A percentile compares a stretch with the other conserved stretches of the same genome.
These are phyloP conservation scores for Unio delphinus DNA, from an alignment of 2,888 invertebrate genomes.

Conservation along the genomic window DNA sequence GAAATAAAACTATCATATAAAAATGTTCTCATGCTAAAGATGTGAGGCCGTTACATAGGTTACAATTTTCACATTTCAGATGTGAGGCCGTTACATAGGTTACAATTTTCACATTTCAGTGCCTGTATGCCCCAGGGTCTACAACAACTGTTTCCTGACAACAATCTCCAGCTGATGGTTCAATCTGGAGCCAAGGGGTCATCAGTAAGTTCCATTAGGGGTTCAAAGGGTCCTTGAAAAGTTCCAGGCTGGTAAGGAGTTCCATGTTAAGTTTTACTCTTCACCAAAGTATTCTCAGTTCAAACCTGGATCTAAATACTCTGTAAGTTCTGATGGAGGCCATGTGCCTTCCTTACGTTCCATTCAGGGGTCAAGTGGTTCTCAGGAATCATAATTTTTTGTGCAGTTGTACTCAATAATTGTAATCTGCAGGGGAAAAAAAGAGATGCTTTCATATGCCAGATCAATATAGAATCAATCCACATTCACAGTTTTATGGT, in stretches of 20 bases:
- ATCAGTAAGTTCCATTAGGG: slow-evolving; percentile 75
- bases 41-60: not conserved
- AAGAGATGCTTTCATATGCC: too few relatives aligned
- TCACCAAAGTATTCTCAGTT: slow-evolving; percentile 96
- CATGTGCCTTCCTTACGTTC: not conserved
- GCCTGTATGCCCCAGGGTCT: slow-evolving; percentile 88
- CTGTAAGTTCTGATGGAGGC: not conserved
- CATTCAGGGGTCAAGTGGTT: too few relatives aligned
- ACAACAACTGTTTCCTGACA: slow-evolving; percentile 89
- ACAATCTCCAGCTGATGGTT: slow-evolving; percentile 99
- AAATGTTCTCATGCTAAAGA: too few relatives aligned
- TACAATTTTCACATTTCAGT: slow-evolving; percentile 67
- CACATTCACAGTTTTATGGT: too few relatives aligned
- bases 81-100: not conserved
- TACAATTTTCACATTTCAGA: slow-evolving; percentile 67
- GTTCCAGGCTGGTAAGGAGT: slow-evolving; percentile 93
- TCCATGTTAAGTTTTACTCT: slow-evolving; percentile 97
- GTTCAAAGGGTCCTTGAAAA: slow-evolving; percentile 81
- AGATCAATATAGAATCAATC: too few relatives aligned
- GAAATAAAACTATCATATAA: too few relatives aligned
- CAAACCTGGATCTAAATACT: not conserved
- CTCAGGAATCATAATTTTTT: too few relatives aligned
- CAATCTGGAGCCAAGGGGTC: slow-evolving; percentile 99
- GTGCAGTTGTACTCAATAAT: too few relatives aligned
- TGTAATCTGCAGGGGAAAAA: too few relatives aligned